Conservation (phyloP, 2,888 invertebrate species). For the Seira ritae region DNA sequence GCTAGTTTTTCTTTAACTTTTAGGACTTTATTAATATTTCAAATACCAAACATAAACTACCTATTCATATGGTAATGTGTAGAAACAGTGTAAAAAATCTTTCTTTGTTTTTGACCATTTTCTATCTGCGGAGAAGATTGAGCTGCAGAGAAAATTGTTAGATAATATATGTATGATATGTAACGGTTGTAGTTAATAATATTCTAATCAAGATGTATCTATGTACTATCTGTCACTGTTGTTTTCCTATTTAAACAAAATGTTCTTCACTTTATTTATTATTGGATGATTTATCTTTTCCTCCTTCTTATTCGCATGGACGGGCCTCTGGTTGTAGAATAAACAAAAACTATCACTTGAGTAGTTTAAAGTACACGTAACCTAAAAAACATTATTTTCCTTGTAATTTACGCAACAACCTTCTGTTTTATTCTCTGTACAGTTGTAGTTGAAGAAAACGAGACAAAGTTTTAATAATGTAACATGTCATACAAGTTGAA, state of each 20-base stretch:
- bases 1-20: conserved; percentile 37
- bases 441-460: not conserved
- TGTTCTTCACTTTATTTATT: not conserved
- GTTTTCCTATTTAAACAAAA: not conserved
- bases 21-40: conserved; percentile 18
- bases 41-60: not conserved
- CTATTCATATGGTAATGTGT: not conserved
- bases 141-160: not conserved
- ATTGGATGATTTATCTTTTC: conserved; percentile 19
- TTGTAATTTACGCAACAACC: not conserved
- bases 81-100: not conserved
- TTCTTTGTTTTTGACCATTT: not conserved
- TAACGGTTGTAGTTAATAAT: not conserved
- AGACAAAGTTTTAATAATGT: not conserved
- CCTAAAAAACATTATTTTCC: not conserved
- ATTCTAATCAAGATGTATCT: not conserved
- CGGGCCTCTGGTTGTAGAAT: conserved; percentile 44
- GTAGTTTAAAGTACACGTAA: not conserved
- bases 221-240: not conserved
- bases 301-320: conserved; percentile 48
- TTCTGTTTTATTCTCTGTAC: not conserved
- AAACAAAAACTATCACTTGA: conserved; percentile 1
- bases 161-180: too few relatives aligned
- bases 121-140: not conserved
- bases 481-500: not conserved